Base-by-base conservation (phyloP, 2,888 invertebrate genomes). In the Sphaeridia pumilis region DNA sequence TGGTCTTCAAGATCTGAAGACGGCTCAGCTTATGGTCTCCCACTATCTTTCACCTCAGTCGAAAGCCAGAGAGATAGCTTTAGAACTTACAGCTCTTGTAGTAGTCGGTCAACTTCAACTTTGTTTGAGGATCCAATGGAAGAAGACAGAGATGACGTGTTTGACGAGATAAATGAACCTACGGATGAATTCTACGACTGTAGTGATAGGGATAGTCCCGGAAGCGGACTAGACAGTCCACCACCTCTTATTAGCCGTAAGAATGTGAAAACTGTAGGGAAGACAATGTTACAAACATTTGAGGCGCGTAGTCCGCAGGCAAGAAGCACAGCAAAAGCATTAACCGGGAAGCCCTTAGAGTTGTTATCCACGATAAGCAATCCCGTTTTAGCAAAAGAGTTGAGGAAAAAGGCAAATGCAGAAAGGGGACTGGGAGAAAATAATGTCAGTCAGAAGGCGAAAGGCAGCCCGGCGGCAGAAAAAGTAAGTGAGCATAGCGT, bases 121-220 rank as follows among this genome's bases (percentile, higher is more conserved):
- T 10, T 31, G 7, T 31, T 10, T 31, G 31, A 31, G 31, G 31
- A 31, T 31, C 31, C 31, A 31, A 14, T 31, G 7, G 31, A 31
- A 31, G 31, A 31, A 31, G 7, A 31, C 14, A 31, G 31, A 10
- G 31, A 31, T 10, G 31, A 14, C 7, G 31, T 31, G 31, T 10
- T 14, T 7, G 31, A 55, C 24, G 28, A 22, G 25, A 34, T 49
- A 22, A 53, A 51, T 20, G 55, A 55, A 21, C 50, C 51, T 52
- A 54, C 51, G 28, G 38, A 50, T 24, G 60, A 61, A 50, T 63
- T 63, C 49, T 61, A 55, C 49, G 63, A 63, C 41, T 63, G 63
- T 57, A 58, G 58, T 21, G 52, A 46, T 42, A 56, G 54, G n/a
- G 44, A 45, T 43, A 14, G 7, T 10, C 31, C 31, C 31, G 14